Percentiles rank a stretch among this genome's conserved stretches.
Evolutionary conservation across 2,888 invertebrate genomes (phyloP).

Genomic region (Polyploca ridens): DNA sequence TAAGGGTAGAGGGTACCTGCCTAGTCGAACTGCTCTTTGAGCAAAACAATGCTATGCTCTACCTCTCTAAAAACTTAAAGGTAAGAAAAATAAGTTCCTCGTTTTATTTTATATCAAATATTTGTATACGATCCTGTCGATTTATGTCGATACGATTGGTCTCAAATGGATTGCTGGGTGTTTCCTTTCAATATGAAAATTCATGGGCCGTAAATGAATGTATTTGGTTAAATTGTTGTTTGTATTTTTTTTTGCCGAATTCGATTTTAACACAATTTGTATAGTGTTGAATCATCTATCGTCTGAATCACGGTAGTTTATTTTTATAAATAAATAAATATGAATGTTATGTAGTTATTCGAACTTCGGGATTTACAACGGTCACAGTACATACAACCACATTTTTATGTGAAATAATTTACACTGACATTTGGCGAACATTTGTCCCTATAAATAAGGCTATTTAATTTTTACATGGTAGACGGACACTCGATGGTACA

Average conservation of each 20-base stretch:
- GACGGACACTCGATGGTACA: constrained; percentile 43
- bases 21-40: no score
- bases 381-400: not conserved
- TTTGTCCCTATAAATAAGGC: not conserved
- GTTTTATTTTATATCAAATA: no score
- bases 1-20: no score
- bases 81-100: no score
- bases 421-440: not conserved
- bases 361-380: not conserved
- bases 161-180: not conserved
- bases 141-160: no score
- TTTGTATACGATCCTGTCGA: no score
- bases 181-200: not conserved
- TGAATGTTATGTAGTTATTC: not conserved
- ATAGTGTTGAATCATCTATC: not conserved
- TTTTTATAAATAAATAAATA: no score
- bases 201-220: not conserved
- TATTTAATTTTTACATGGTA: not conserved
- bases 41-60: no score
- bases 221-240: not conserved
- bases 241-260: not conserved
- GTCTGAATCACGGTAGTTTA: not conserved
- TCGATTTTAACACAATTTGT: not conserved
- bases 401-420: no score
- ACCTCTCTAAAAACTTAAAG: no score